Evolutionary conservation across 2,888 invertebrate genomes (phyloP), one percentile per base, ranked within the genome.

Genomic region (Trachelus tabidus): DNA sequence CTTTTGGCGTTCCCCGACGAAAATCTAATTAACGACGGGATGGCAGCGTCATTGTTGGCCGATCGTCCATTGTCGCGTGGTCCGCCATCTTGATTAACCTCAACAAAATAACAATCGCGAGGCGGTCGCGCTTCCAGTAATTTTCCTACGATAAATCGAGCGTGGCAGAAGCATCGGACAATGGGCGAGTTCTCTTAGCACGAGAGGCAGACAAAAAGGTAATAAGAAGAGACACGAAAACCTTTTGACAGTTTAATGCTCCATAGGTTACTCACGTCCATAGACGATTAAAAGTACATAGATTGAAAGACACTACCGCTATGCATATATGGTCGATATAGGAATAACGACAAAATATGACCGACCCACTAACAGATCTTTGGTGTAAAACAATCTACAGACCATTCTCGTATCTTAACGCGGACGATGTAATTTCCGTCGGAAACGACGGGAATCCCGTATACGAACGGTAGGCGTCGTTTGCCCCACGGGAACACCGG

Each of bases 21-120:
- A 78, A 78, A 78, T 78, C 78, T 78, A 78, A 78, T 78, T 78
- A 78, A 78, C 75, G 75, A 78, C 75, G 69, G 74, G 40, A 23
- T 30, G 75, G 69, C n/a, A 23, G 35, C 69, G 73, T 33, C 33
- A 78, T 78, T 78, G 78, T 78, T 73, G 78, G 56, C 75, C 75
- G 78, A 75, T 78, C 78, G 78, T 68, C 78, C 68, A 78, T 78
- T 79, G 76, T 79, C 74, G 73, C 31, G 31, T 68, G 76, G n/a
- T 15, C 76, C 68, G 73, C 79, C 73, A 69, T 79, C 76, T 73
- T 76, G 79, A 79, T 79, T 79, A 76, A 79, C 79, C 73, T 68
- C n/a, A 69, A 76, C 74, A 40, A 76, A 76, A 76, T 74, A 79
- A 79, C 73, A 76, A 76, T 75, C 75, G 34, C 11, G 33, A 23